Conservation (phyloP, 2,888 invertebrate genomes). For the Andrena bucephala region DNA sequence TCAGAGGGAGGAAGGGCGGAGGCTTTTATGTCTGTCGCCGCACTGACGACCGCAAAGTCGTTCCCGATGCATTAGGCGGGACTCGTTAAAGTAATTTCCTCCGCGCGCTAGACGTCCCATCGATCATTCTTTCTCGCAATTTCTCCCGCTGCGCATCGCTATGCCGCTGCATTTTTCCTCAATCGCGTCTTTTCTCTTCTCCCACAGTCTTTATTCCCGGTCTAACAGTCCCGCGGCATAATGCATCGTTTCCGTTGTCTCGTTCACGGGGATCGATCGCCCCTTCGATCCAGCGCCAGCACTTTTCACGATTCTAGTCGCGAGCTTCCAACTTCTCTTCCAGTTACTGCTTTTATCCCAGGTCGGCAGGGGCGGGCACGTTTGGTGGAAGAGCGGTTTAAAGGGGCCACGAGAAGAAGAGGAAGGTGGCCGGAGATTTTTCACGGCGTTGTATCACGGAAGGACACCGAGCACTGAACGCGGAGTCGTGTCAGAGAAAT, state of each 20-base stretch:
- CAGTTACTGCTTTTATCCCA: not conserved
- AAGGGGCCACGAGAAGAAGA: not conserved
- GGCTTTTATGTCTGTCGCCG: slow-evolving; percentile 46
- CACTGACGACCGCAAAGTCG: slow-evolving; percentile 40
- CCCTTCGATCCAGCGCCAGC: not conserved
- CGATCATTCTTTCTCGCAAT: slow-evolving; percentile 58
- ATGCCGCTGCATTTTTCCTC: slow-evolving; percentile 29
- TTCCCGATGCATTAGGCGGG: slow-evolving; percentile 63
- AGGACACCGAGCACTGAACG: not conserved
- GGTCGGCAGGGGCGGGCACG: not conserved
- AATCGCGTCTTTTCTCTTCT: not conserved
- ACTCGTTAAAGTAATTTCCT: slow-evolving; percentile 65
- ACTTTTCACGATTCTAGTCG: not conserved
- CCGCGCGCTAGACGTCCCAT: slow-evolving; percentile 52
- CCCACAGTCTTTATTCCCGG: not conserved
- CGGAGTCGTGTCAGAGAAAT: not conserved
- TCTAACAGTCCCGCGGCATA: not conserved
- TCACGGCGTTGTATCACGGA: not conserved
- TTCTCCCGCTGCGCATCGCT: slow-evolving; percentile 10
- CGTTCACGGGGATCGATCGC: not conserved
- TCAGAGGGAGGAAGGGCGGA: slow-evolving; percentile 1
- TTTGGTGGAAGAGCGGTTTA: not conserved
- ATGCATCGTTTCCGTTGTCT: slow-evolving; percentile 13
- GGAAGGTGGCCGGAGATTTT: not conserved
- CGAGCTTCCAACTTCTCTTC: not conserved